Percentiles rank a stretch among this genome's conserved stretches.
Evolutionary conservation across 1,140 invertebrate genomes (phyloP).

Genomic region (Heliothis virescens): DNA sequence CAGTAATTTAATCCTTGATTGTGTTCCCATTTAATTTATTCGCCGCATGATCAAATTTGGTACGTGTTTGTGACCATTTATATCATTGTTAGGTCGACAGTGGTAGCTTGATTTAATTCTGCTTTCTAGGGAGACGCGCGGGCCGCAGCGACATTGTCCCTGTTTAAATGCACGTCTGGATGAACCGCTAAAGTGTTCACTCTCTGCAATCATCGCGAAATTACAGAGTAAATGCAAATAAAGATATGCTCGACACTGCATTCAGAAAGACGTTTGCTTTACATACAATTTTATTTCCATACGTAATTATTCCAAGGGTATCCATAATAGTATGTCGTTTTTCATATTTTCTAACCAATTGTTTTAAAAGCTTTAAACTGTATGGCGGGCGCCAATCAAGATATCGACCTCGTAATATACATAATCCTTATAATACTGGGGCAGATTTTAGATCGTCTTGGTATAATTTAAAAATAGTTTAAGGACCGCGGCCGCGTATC

Average conservation of each 20-base stretch:
- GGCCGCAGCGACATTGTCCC: conserved; percentile 52
- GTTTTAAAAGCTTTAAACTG: conserved; percentile 64
- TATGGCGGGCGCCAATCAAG: conserved; percentile 69
- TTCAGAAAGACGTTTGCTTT: conserved; percentile 35
- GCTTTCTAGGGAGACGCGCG: conserved; percentile 55
- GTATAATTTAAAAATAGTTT: conserved; percentile 82
- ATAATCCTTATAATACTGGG: conserved; percentile 59
- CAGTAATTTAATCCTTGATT: conserved; percentile 85
- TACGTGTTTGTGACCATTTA: conserved; percentile 76
- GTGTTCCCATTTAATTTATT: conserved; percentile 84
- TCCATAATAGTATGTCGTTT: conserved; percentile 43
- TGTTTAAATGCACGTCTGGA: conserved; percentile 48
- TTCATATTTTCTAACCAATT: conserved; percentile 55
- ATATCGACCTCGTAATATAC: conserved; percentile 51
- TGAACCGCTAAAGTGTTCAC: conserved; percentile 54
- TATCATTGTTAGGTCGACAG: conserved; percentile 64
- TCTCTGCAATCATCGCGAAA: conserved; percentile 52
- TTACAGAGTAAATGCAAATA: conserved; percentile 56
- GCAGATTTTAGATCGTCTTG: conserved; percentile 70
- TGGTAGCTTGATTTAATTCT: conserved; percentile 71
- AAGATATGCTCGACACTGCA: conserved; percentile 47
- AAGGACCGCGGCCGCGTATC: conserved; percentile 74
- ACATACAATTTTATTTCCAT: conserved; percentile 53
- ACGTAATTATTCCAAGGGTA: conserved; percentile 45
- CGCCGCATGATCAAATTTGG: conserved; percentile 81